Conservation (phyloP, 1,140 invertebrate genomes). For the Drosophila kurseongensis region DNA sequence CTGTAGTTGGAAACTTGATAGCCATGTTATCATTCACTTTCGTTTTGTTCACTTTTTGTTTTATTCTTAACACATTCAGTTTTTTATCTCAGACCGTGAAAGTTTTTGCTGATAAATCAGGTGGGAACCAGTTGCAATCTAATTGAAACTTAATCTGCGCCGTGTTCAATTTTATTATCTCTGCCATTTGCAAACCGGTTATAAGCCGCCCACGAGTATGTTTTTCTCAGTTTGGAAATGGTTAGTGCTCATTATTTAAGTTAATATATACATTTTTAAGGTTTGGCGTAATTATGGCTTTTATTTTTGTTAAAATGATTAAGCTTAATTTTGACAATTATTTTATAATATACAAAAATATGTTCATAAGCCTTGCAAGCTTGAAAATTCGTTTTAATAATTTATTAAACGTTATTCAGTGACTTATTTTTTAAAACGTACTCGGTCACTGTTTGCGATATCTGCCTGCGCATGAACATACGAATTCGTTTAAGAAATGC, state of each 20-base stretch:
- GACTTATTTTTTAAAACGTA: too few relatives aligned
- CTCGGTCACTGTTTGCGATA: background rate
- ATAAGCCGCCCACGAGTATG: background rate
- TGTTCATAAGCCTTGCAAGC: too few relatives aligned
- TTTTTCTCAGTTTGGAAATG: background rate
- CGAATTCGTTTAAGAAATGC: slow-evolving; percentile 12
- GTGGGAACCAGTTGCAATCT: slow-evolving; percentile 20
- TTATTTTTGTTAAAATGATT: too few relatives aligned
- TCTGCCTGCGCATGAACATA: slow-evolving; percentile 1
- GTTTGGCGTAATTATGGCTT: too few relatives aligned
- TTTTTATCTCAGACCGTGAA: too few relatives aligned
- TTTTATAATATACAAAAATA: too few relatives aligned
- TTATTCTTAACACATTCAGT: background rate
- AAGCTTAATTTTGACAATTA: too few relatives aligned
- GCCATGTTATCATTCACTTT: background rate
- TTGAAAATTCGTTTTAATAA: too few relatives aligned
- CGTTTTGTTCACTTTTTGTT: slow-evolving; percentile 1
- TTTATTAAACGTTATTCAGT: too few relatives aligned
- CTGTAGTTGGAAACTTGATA: background rate
- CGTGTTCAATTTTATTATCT: slow-evolving; percentile 5
- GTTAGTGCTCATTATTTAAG: background rate
- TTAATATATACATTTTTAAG: too few relatives aligned
- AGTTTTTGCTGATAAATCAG: slow-evolving; percentile 22
- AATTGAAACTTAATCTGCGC: slow-evolving; percentile 31
- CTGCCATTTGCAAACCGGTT: slow-evolving; percentile 3